Evolutionary conservation across 2,113 vertebrate genomes (phyloP).

Genomic region (Lasiurus cinereus): DNA sequence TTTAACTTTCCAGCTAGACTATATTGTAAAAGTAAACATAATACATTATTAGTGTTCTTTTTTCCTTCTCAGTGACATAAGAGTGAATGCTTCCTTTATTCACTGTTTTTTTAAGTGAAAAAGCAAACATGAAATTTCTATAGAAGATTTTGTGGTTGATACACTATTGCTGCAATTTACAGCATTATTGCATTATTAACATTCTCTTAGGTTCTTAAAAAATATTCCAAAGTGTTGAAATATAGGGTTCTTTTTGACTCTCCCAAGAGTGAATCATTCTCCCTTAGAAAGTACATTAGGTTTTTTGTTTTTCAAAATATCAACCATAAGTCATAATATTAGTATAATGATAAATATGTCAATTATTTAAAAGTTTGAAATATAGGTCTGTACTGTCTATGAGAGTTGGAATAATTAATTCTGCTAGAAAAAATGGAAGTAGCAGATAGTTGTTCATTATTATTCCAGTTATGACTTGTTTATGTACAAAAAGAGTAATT

Average conservation of each 20-base stretch:
- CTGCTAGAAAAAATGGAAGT: constrained; percentile 20
- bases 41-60: not conserved
- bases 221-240: not conserved
- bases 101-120: constrained; percentile 40
- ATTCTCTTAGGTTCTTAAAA: not conserved
- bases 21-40: constrained; percentile 26
- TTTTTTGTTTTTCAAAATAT: constrained; percentile 36
- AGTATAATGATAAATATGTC: not conserved
- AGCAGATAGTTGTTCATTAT: not conserved
- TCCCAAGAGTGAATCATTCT: constrained; percentile 51
- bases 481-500: constrained; percentile 22
- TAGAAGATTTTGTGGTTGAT: not conserved
- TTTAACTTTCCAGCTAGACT: constrained; percentile 34
- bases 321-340: constrained; percentile 46
- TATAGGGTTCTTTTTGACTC: not conserved
- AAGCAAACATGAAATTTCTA: constrained; percentile 6
- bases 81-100: not conserved
- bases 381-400: not conserved
- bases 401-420: constrained; percentile 48
- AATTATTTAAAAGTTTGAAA: constrained; percentile 54
- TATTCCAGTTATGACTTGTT: constrained; percentile 25
- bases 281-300: constrained; percentile 33
- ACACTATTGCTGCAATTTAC: not conserved
- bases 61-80: not conserved
- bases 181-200: not conserved